phyloP scores from a whole-genome alignment of 1,140 invertebrate genomes.

The silkworm (Bombyx mori) region ASM3026992v2 NC_085128.1:4739501-4740000 shows the following conservation, averaged over 20 bases:
- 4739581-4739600: conserved; percentile 26
- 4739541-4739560: conserved; percentile 14
- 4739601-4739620: conserved; percentile 15
- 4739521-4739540: conserved; percentile 22
- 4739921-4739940: too few relatives aligned
- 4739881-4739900: too few relatives aligned
- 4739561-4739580: neutral
- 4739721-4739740: conserved; percentile 11
- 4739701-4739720: conserved; percentile 25
- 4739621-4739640: conserved; percentile 20
- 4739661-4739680: conserved; percentile 24
- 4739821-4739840: too few relatives aligned
- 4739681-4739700: conserved; percentile 30
- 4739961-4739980: too few relatives aligned
- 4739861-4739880: too few relatives aligned
- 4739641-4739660: conserved; percentile 24
- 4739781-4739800: too few relatives aligned
- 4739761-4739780: too few relatives aligned
- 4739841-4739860: too few relatives aligned
- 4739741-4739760: conserved; percentile 2
- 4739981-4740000: too few relatives aligned
- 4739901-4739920: too few relatives aligned
- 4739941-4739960: too few relatives aligned
- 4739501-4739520: conserved; percentile 18
- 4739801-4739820: neutral